phyloP scores from a whole-genome alignment of 1,140 invertebrate genomes.

The Drosophila pallidifrons region DNA sequence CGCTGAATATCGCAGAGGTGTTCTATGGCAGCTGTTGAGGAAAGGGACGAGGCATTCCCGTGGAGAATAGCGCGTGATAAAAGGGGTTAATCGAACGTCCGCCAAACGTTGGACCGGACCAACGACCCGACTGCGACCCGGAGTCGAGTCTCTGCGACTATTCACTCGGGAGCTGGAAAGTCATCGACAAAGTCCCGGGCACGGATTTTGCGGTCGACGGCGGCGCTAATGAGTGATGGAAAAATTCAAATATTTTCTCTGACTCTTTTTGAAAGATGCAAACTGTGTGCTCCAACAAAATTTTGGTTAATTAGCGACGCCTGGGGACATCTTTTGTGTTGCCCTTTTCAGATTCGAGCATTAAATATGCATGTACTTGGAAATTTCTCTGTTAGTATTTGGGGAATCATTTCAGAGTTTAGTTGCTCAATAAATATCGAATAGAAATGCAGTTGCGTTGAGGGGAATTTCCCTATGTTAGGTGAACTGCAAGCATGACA shows the following conservation, averaged over 20 bases:
- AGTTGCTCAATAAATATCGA: constrained; percentile 1
- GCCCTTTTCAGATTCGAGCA: constrained; percentile 60
- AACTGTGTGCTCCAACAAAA: constrained; percentile 50
- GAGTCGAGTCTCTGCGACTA: constrained; percentile 14
- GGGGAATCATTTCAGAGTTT: constrained; percentile 50
- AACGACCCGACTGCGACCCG: constrained; percentile 11
- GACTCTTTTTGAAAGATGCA: constrained; percentile 34
- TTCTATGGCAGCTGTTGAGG: constrained; percentile 64
- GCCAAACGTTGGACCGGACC: constrained; percentile 11
- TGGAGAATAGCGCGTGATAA: constrained; percentile 77
- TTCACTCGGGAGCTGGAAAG: constrained; percentile 40
- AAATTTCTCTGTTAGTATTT: constrained; percentile 35
- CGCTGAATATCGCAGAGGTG: constrained; percentile 18
- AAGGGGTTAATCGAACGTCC: constrained; percentile 78
- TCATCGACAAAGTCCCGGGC: constrained; percentile 21
- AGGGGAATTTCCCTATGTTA: neutral
- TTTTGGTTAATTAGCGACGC: constrained; percentile 73
- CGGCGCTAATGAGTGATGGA: constrained; percentile 45
- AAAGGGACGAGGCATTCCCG: constrained; percentile 21
- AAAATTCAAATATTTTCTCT: constrained; percentile 48
- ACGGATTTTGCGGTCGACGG: constrained; percentile 43
- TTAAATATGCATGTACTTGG: constrained; percentile 57
- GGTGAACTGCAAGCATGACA: constrained; percentile 30
- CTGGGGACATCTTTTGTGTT: constrained; percentile 62
- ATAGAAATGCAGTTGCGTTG: neutral